Evolutionary conservation across 2,888 invertebrate genomes (phyloP), one percentile per base, ranked within the genome.

Genomic region (Lepidocyrtoides sp.): DNA sequence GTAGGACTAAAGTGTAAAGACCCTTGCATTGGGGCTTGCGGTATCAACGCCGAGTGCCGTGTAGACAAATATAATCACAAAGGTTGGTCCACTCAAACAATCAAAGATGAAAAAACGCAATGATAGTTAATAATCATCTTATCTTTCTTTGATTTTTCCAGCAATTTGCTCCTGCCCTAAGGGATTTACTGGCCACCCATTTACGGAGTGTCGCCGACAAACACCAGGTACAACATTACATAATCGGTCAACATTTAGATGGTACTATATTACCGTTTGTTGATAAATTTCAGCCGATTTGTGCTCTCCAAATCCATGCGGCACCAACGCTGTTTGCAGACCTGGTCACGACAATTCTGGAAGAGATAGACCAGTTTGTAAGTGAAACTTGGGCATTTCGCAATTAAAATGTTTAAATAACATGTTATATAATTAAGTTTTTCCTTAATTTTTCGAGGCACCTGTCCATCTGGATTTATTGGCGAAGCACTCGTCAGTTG

Each of bases 171-270:
- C 57, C 88, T 98, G 98, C 95, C 98, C 98, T 0, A 97, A 93
- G 94, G 97, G 98, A 94, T 98, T 97, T 97, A 98, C 98, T 29
- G 98, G 98, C 0, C 97, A 98, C 96, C 98, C 98, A 2, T 98
- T 98, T 95, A 96, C 97, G 1, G 96, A 96, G 95, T 98, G 98
- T 95, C 96, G 98, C 94, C 97, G 97, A 93, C 98, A 98, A 66
- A 93, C 93, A 63, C 94, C 94, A 93, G 92, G 94, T 94, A 84
- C 83, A 57, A 2, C 36, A 44, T 14, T n/a, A 41, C 12, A 2
- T 44, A 41, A n/a, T 14, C 8, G 5, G 41, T 41, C 41, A 3
- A 41, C 48, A 48, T 48, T 12, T 3, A 69, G 32, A 69, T 29
- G 29, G 5, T 12, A 32, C 10, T 60, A 17, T 60, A 2, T 8